phyloP scores from a whole-genome alignment of 2,888 invertebrate genomes.

The Philopedon plagiatum region DNA sequence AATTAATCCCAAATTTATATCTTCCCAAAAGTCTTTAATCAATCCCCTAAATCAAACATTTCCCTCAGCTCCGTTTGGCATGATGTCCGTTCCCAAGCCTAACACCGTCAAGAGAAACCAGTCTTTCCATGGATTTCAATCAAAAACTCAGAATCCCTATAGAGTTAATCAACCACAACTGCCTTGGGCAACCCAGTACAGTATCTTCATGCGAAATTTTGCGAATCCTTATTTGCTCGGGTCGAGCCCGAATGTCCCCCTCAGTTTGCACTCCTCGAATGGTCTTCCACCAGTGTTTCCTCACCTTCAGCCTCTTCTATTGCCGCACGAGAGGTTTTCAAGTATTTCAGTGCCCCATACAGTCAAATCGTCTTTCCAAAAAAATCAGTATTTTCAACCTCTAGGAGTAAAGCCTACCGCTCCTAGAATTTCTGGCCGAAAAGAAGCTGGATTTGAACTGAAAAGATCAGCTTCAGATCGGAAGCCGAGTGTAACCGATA shows the following conservation, averaged over 20 bases:
- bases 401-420: conserved; percentile 24
- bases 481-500: conserved; percentile 6
- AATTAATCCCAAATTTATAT: conserved; percentile 54
- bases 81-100: conserved; percentile 27
- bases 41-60: conserved; percentile 46
- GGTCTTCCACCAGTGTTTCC: conserved; percentile 45
- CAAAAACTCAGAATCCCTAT: conserved; percentile 40
- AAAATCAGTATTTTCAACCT: conserved; percentile 45
- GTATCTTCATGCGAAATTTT: conserved; percentile 47
- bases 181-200: conserved; percentile 49
- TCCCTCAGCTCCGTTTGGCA: conserved; percentile 9
- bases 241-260: conserved; percentile 51
- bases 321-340: conserved; percentile 25
- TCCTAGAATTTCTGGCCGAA: conserved; percentile 59
- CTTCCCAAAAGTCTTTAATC: conserved; percentile 53
- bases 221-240: conserved; percentile 33
- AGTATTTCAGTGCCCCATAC: conserved; percentile 30
- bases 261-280: conserved; percentile 53
- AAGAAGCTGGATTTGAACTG: conserved; percentile 61
- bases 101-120: conserved; percentile 63
- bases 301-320: conserved; percentile 45
- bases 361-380: conserved; percentile 33
- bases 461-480: conserved; percentile 61
- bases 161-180: conserved; percentile 27
- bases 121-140: conserved; percentile 66